Conservation (phyloP, 1,140 invertebrate species). For the Aporrectodea caliginosa region DNA sequence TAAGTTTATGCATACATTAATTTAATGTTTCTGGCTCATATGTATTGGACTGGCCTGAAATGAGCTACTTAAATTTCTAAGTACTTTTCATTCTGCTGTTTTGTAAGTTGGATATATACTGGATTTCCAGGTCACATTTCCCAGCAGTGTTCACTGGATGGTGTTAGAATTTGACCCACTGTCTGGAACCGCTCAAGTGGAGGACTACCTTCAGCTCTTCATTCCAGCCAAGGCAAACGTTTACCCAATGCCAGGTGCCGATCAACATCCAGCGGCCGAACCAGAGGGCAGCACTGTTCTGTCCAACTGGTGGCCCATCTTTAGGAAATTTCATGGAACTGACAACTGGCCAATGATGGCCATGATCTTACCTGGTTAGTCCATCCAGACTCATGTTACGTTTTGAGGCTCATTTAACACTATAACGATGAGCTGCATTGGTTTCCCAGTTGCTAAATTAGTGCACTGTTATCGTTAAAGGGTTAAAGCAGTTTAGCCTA, state of each 20-base stretch:
- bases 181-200: slow-evolving; percentile 86
- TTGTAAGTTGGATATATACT: too few species aligned
- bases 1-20: too few species aligned
- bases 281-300: slow-evolving; percentile 45
- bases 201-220: slow-evolving; percentile 85
- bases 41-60: too few species aligned
- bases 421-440: too few species aligned
- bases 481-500: too few species aligned
- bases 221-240: slow-evolving; percentile 60
- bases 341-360: slow-evolving; percentile 82
- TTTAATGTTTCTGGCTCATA: too few species aligned
- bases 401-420: too few species aligned
- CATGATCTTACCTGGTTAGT: slow-evolving; percentile 74
- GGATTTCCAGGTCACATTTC: slow-evolving; percentile 80
- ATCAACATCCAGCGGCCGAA: background rate
- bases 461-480: too few species aligned
- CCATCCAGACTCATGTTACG: too few species aligned
- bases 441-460: too few species aligned
- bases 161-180: slow-evolving; percentile 87
- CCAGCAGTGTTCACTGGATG: slow-evolving; percentile 81
- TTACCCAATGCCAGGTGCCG: background rate
- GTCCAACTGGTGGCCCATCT: slow-evolving; percentile 65
- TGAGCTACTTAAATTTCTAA: too few species aligned
- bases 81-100: too few species aligned
- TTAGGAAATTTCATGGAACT: slow-evolving; percentile 67